These are phyloP conservation scores for Hyperoplus lanceolatus DNA, from an alignment of 2,797 vertebrate genomes.

Conservation along the genomic window DNA sequence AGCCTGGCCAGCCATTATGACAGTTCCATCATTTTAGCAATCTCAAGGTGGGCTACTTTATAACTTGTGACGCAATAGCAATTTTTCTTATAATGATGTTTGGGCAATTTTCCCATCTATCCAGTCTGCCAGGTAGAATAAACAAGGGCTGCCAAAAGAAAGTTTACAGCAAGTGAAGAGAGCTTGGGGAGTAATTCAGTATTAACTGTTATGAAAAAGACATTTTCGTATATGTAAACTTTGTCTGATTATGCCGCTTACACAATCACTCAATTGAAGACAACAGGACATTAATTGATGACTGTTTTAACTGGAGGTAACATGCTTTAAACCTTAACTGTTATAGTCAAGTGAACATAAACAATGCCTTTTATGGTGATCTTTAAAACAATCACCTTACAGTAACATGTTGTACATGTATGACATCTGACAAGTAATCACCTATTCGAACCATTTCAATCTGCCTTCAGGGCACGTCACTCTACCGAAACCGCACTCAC, in stretches of 20 bases:
- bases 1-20: constrained; percentile 29
- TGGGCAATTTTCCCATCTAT: constrained; percentile 38
- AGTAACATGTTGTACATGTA: too few species aligned
- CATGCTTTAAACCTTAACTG: not conserved
- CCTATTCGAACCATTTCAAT: too few species aligned
- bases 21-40: constrained; percentile 50
- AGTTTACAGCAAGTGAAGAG: constrained; percentile 3
- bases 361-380: not conserved
- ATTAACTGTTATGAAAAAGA: not conserved
- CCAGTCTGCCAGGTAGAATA: constrained; percentile 35
- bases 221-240: not conserved
- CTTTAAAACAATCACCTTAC: not conserved
- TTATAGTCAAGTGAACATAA: not conserved
- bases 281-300: not conserved
- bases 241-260: not conserved
- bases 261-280: not conserved
- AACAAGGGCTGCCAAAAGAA: constrained; percentile 26
- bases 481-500: too few species aligned
- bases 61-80: constrained; percentile 38
- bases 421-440: too few species aligned
- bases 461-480: too few species aligned
- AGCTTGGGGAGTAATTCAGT: not conserved
- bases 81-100: constrained; percentile 48
- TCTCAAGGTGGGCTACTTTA: constrained; percentile 31
- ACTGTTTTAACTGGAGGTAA: not conserved